Conservation (phyloP, 2,797 vertebrate species). For the Rhinichthys osculus region DNA sequence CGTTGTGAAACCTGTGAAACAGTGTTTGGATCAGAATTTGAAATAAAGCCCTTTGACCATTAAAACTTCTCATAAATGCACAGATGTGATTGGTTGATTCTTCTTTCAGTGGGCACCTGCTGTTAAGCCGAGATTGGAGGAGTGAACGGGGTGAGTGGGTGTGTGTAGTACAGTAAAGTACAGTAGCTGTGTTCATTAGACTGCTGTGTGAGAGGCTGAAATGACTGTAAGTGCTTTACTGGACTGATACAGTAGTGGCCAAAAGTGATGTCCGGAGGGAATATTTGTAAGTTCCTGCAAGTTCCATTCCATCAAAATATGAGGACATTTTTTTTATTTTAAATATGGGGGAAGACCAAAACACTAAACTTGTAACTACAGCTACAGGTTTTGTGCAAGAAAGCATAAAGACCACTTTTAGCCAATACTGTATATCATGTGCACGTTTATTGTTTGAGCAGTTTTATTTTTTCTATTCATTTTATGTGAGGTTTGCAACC, state of each 20-base stretch:
- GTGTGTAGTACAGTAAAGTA: background rate
- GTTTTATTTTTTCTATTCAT: background rate
- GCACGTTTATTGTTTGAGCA: background rate
- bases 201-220: too few relatives aligned
- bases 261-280: background rate
- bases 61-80: background rate
- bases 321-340: background rate
- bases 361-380: background rate
- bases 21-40: conserved; percentile 22
- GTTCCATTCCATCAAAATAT: background rate
- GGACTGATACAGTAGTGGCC: background rate
- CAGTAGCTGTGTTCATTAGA: too few relatives aligned
- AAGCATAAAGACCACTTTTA: background rate
- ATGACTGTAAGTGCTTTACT: too few relatives aligned
- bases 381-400: background rate
- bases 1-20: conserved; percentile 20
- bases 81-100: conserved; percentile 9
- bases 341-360: too few relatives aligned
- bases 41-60: conserved; percentile 14
- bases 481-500: background rate
- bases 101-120: background rate
- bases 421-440: background rate
- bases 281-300: background rate
- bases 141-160: background rate
- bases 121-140: conserved; percentile 1